Percentiles rank a stretch among this genome's conserved stretches.
These are phyloP conservation scores for Borostomias antarcticus DNA, from an alignment of 2,797 vertebrate species.

Conservation along the genomic window DNA sequence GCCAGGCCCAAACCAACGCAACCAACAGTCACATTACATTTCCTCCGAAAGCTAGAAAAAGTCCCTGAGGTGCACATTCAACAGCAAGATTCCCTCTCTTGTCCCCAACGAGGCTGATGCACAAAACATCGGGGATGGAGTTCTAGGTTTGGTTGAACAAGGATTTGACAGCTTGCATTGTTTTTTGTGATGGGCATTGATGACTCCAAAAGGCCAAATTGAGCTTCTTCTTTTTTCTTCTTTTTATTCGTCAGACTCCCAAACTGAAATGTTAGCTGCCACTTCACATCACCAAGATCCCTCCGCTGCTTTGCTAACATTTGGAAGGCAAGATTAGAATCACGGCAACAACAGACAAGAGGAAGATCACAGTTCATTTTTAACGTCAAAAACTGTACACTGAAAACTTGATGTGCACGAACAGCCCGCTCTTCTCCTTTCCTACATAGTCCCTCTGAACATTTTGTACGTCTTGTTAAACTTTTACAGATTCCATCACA, in stretches of 20 bases:
- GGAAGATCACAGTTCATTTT: constrained; percentile 74
- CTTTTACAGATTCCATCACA: constrained; percentile 89
- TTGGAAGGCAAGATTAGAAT: constrained; percentile 77
- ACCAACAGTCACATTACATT: constrained; percentile 76
- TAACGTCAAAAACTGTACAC: constrained; percentile 53
- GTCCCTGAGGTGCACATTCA: constrained; percentile 84
- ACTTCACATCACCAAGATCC: constrained; percentile 67
- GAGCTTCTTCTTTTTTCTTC: constrained; percentile 32
- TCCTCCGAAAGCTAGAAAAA: constrained; percentile 80
- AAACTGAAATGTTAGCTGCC: constrained; percentile 74
- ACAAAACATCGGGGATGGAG: constrained; percentile 50
- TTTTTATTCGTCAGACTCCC: constrained; percentile 42
- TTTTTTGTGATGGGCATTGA: constrained; percentile 71
- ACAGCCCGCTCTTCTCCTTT: constrained; percentile 47
- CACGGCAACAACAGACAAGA: constrained; percentile 66
- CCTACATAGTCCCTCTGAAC: constrained; percentile 48
- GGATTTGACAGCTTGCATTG: constrained; percentile 25
- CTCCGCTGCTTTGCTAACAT: constrained; percentile 73
- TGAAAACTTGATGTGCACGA: constrained; percentile 68
- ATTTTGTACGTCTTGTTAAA: constrained; percentile 66
- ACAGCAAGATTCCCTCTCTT: constrained; percentile 45
- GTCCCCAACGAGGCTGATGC: constrained; percentile 59
- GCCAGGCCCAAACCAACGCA: constrained; percentile 61
- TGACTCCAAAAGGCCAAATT: constrained; percentile 59
- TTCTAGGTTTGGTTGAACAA: constrained; percentile 65